These are phyloP conservation scores for Heliocidaris tuberculata DNA, from an alignment of 35 echinoderm and acorn worm species.

Conservation along the genomic window DNA sequence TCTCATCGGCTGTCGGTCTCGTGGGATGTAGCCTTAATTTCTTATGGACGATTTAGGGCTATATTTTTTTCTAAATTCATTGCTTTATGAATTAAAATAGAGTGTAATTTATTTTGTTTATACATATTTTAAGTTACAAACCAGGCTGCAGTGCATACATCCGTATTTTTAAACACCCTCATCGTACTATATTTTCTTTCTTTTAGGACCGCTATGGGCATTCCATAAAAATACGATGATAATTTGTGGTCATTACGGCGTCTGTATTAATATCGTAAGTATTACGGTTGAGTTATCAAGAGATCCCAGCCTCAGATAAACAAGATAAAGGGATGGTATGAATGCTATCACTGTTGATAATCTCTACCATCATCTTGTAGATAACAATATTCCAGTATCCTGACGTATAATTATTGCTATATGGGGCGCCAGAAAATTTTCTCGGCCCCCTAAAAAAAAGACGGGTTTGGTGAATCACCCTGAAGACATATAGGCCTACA, in stretches of 20 bases:
- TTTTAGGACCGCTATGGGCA: background rate
- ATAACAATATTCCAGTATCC: background rate
- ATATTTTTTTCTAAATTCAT: too few relatives aligned
- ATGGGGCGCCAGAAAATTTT: background rate
- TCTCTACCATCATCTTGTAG: background rate
- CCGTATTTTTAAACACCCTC: too few relatives aligned
- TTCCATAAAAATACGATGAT: background rate
- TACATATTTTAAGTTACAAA: too few relatives aligned
- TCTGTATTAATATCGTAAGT: background rate
- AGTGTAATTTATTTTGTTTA: too few relatives aligned
- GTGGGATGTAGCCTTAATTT: too few relatives aligned
- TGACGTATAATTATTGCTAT: background rate
- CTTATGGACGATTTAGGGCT: too few relatives aligned
- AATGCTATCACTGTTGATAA: background rate
- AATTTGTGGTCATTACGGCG: background rate
- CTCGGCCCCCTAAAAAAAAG: background rate
- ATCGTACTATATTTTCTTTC: too few relatives aligned
- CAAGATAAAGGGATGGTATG: background rate
- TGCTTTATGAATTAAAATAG: too few relatives aligned
- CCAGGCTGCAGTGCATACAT: too few relatives aligned
- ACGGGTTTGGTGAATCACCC: background rate
- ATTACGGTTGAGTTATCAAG: background rate
- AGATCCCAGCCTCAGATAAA: background rate
- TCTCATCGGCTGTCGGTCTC: too few relatives aligned
- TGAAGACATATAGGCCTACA: too few relatives aligned